phyloP scores from a whole-genome alignment of 2,888 invertebrate genomes.

The Acronicta aceris region DNA sequence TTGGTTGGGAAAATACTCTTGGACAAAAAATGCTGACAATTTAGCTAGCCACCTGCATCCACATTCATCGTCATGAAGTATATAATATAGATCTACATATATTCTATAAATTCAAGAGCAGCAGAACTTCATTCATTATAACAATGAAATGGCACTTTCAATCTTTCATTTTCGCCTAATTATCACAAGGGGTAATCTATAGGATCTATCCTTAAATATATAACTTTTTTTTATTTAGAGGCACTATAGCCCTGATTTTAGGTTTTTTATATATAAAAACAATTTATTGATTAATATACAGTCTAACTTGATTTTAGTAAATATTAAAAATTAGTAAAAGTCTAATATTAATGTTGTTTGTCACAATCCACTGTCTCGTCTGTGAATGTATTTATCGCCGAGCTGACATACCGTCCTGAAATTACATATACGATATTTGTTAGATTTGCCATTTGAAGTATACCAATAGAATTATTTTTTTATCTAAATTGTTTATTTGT shows the following conservation, averaged over 20 bases:
- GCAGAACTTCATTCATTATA: slow-evolving; percentile 51
- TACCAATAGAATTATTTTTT: no score
- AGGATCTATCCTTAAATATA: slow-evolving; percentile 49
- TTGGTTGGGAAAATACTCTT: neutral
- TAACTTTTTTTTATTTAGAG: slow-evolving; percentile 40
- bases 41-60: neutral
- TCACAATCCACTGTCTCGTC: slow-evolving; percentile 63
- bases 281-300: slow-evolving; percentile 52
- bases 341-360: slow-evolving; percentile 38
- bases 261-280: slow-evolving; percentile 47
- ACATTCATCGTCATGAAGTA: slow-evolving; percentile 34
- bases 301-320: slow-evolving; percentile 52
- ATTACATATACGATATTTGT: slow-evolving; percentile 52
- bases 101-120: slow-evolving; percentile 44
- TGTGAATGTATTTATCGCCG: slow-evolving; percentile 72
- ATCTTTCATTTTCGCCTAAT: slow-evolving; percentile 72
- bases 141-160: slow-evolving; percentile 77
- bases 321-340: slow-evolving; percentile 38
- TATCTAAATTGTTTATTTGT: no score
- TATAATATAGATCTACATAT: slow-evolving; percentile 20
- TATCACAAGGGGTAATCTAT: slow-evolving; percentile 76
- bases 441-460: no score
- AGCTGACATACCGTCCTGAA: slow-evolving; percentile 85
- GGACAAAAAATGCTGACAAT: no score
- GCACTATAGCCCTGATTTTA: slow-evolving; percentile 46